Conservation (phyloP, 2,113 vertebrate species). For the Hippocampus barbouri region DNA sequence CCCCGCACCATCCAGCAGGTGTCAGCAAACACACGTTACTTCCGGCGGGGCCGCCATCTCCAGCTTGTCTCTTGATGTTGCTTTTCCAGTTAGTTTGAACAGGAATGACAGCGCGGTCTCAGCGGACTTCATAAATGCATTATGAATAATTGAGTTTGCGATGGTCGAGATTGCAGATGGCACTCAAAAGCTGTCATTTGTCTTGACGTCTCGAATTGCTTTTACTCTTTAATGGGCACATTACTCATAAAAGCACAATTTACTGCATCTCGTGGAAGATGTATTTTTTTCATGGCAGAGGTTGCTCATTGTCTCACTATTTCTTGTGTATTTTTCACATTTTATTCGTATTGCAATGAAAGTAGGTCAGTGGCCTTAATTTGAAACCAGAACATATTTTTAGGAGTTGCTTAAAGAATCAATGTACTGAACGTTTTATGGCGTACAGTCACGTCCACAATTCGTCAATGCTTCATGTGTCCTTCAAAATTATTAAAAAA, state of each 20-base stretch:
- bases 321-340: background rate
- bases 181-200: constrained; percentile 73
- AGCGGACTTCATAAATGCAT: constrained; percentile 71
- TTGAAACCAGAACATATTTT: background rate
- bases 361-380: background rate
- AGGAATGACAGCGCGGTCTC: constrained; percentile 69
- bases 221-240: constrained; percentile 75
- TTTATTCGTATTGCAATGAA: constrained; percentile 14
- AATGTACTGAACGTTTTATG: background rate
- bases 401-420: background rate
- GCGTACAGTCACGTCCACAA: background rate
- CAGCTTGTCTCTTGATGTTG: constrained; percentile 63
- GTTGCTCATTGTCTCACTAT: constrained; percentile 39
- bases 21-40: constrained; percentile 52
- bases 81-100: constrained; percentile 61
- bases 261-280: constrained; percentile 60
- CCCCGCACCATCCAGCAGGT: constrained; percentile 52
- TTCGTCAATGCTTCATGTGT: background rate
- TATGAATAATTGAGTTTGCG: constrained; percentile 77
- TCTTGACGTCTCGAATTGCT: constrained; percentile 71
- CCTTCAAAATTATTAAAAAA: no score
- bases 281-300: constrained; percentile 33
- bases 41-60: constrained; percentile 40
- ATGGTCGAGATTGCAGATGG: constrained; percentile 74
- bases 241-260: constrained; percentile 72